A percentile compares a stretch with the other conserved stretches of the same genome.
These are phyloP conservation scores for Tautogolabrus adspersus DNA, from an alignment of 2,113 vertebrate genomes.

Conservation along the genomic window DNA sequence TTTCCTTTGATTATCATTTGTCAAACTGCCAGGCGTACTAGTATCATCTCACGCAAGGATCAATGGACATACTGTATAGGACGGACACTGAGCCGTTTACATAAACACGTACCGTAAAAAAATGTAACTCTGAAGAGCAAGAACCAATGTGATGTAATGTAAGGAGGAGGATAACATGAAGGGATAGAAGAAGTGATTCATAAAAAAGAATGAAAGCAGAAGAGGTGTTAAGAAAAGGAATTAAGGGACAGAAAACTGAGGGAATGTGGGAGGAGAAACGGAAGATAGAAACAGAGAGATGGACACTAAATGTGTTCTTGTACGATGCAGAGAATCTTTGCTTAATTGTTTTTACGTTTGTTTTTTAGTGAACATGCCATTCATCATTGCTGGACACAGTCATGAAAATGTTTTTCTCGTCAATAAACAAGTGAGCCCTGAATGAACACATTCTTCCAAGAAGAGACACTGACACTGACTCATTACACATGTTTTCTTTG, in stretches of 20 bases:
- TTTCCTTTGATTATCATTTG: constrained; percentile 46
- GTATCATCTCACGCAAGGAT: not conserved
- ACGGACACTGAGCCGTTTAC: not conserved
- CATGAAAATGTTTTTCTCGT: not conserved
- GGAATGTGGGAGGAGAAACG: not conserved
- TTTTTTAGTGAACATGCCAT: constrained; percentile 9
- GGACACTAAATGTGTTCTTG: not conserved
- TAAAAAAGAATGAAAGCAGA: constrained; percentile 27
- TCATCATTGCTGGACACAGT: constrained; percentile 10
- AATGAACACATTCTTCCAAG: not conserved
- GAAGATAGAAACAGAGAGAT: not conserved
- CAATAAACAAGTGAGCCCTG: not conserved
- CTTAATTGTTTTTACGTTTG: not conserved
- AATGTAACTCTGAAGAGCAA: not conserved
- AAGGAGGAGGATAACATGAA: constrained; percentile 8
- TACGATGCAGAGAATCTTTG: not conserved
- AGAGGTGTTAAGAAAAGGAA: constrained; percentile 10
- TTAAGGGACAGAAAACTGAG: constrained; percentile 13
- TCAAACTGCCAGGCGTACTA: constrained; percentile 7
- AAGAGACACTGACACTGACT: not conserved
- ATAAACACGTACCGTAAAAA: not conserved
- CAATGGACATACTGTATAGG: not conserved
- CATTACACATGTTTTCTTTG: not conserved
- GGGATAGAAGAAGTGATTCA: constrained; percentile 26
- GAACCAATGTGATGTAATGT: not conserved